These are phyloP conservation scores for Drosophila persimilis DNA, from an alignment of 1,140 invertebrate species.

Conservation along the genomic window DNA sequence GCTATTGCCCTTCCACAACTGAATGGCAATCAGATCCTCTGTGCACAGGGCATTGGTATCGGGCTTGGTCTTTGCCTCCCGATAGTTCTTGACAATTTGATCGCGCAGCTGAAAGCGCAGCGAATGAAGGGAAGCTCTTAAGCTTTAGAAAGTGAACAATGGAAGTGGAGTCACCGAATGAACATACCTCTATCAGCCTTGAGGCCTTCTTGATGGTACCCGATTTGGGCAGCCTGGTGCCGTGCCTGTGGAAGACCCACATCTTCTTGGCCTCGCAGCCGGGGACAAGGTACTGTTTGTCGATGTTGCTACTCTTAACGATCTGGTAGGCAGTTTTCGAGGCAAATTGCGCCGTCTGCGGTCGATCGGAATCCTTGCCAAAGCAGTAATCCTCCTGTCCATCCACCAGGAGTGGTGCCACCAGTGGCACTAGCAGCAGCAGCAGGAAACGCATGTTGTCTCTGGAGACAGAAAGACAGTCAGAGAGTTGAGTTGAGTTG, in stretches of 20 bases:
- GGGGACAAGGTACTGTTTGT: conserved; percentile 84
- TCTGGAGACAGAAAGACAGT: conserved; percentile 12
- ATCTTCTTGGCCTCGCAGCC: conserved; percentile 86
- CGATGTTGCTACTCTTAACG: conserved; percentile 83
- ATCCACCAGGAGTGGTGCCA: conserved; percentile 32
- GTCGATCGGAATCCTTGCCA: conserved; percentile 85
- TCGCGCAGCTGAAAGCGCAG: conserved; percentile 69
- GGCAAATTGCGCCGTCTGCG: conserved; percentile 85
- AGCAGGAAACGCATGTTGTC: conserved; percentile 60
- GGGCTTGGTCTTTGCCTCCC: conserved; percentile 69
- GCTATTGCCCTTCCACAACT: conserved; percentile 86
- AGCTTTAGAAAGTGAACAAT: too few species aligned
- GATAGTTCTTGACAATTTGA: conserved; percentile 86
- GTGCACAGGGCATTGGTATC: conserved; percentile 84
- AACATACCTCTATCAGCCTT: conserved; percentile 83
- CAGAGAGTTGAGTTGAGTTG: conserved; percentile 1
- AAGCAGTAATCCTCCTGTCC: conserved; percentile 85
- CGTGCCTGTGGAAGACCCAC: conserved; percentile 87
- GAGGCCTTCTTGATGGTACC: conserved; percentile 84
- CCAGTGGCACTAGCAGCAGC: conserved; percentile 48
- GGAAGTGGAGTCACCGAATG: not conserved
- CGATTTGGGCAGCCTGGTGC: conserved; percentile 85
- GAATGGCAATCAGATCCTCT: conserved; percentile 85
- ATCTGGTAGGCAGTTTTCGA: conserved; percentile 88
- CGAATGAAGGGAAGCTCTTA: not conserved